Percentiles rank a stretch among this genome's conserved stretches.
These are phyloP conservation scores for Argynnis bischoffii DNA, from an alignment of 2,888 invertebrate genomes.

Conservation along the genomic window DNA sequence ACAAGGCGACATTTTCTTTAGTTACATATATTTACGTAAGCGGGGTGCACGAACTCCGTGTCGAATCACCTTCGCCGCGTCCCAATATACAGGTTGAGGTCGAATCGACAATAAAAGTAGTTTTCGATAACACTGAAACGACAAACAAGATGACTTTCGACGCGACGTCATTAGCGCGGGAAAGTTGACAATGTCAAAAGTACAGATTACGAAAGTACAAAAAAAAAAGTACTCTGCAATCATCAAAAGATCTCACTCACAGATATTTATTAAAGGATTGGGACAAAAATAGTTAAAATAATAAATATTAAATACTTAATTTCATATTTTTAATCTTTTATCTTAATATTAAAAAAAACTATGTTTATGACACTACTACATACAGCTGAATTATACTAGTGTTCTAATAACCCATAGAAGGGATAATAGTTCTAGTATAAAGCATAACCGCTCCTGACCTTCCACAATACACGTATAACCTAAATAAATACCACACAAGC, in stretches of 20 bases:
- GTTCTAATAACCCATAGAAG: neutral
- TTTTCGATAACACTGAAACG: slow-evolving; percentile 65
- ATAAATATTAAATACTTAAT: neutral
- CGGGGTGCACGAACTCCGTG: slow-evolving; percentile 68
- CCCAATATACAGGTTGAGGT: slow-evolving; percentile 76
- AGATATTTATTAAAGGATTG: neutral
- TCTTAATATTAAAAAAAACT: neutral
- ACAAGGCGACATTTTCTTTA: slow-evolving; percentile 55
- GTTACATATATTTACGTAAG: slow-evolving; percentile 75
- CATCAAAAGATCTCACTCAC: neutral
- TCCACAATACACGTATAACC: slow-evolving; percentile 65
- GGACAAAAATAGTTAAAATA: no score
- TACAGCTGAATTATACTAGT: neutral
- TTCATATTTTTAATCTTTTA: neutral
- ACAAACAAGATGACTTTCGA: slow-evolving; percentile 65
- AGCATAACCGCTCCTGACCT: slow-evolving; percentile 66
- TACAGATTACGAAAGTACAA: no score
- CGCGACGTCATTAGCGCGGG: slow-evolving; percentile 45
- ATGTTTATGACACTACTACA: neutral
- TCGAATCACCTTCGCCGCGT: slow-evolving; percentile 71
- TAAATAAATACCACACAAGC: slow-evolving; percentile 53
- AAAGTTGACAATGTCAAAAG: slow-evolving; percentile 49
- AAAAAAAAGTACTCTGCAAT: no score
- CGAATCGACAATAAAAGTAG: slow-evolving; percentile 69
- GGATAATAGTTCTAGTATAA: neutral